These are phyloP conservation scores for Vulpes ferrilata DNA, from an alignment of 2,113 vertebrate genomes.

Conservation along the genomic window DNA sequence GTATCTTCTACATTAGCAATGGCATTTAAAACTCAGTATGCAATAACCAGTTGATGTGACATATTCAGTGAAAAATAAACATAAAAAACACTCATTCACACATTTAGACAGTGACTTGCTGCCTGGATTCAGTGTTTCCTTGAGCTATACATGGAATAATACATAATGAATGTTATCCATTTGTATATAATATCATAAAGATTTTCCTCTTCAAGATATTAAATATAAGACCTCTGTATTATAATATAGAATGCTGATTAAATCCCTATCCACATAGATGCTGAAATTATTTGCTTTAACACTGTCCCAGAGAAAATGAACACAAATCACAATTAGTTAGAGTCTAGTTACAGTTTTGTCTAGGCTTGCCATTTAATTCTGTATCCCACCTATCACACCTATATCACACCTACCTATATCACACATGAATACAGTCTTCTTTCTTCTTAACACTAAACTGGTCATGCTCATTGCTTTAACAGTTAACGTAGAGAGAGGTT, in stretches of 20 bases:
- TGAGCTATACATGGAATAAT: neutral
- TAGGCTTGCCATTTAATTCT: conserved; percentile 3
- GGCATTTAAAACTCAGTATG: neutral
- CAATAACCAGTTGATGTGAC: neutral
- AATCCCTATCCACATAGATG: neutral
- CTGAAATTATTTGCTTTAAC: neutral
- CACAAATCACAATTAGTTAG: neutral
- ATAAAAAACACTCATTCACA: neutral
- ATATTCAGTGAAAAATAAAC: neutral
- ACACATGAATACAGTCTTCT: neutral
- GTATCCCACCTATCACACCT: neutral
- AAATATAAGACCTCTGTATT: neutral
- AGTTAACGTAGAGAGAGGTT: neutral
- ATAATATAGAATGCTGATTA: neutral
- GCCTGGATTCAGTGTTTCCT: neutral
- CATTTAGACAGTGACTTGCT: neutral
- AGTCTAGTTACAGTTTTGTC: neutral
- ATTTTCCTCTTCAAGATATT: neutral
- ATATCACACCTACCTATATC: too few species aligned
- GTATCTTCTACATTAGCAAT: neutral
- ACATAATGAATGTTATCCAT: neutral
- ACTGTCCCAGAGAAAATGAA: neutral
- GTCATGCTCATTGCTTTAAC: neutral
- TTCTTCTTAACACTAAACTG: conserved; percentile 23
- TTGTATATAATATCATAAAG: neutral